Base-by-base conservation (phyloP, 1,140 invertebrate genomes). In the Calosoma granatense region DNA sequence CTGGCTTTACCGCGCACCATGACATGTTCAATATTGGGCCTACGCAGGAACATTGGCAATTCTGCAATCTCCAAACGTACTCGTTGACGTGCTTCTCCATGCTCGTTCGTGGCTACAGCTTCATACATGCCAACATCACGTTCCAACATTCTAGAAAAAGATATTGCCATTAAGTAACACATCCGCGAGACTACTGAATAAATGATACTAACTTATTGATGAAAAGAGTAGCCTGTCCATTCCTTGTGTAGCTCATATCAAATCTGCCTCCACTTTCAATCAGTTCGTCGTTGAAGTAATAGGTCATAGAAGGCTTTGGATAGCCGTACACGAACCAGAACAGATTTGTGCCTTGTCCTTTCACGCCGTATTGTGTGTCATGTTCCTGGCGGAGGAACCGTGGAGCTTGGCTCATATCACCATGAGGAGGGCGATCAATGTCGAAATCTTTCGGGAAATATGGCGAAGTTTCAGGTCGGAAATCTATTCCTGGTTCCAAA, bases 321-420 rank as follows among this genome's bases (percentile, higher is more conserved):
- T 94, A 93, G 0, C 91, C 92, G 67, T 94, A 94, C 12, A 94
- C 88, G 67, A 90, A 94, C 88, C 92, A 94, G 72, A 91, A 88
- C 6, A 95, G 71, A 62, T 86, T 90, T 2, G 83, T 85, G 60
- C 90, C 92, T 65, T 93, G 89, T 58, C 88, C 87, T 70, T 91
- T 90, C 0, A 93, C 84, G 2, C 91, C 92, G 67, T 93, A 96
- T 62, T 91, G 88, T 1, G 81, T 80, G 56, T 93, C 89, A 64
- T 88, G 75, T 67, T 92, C 89, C 64, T 90, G 88, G 1, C 90
- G 79, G 0, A 94, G 74, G 76, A 95, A 94, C 61, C 82, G 79
- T 1, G 88, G 88, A 20, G 86, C 82, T 65, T 92, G 88, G 0
- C 86, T 83, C 66, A 91, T 87, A 9, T 84, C 85, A 58, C 91